Percentiles rank a stretch among this genome's conserved stretches.
phyloP scores from a whole-genome alignment of 2,888 invertebrate species.

The Melolontha melolontha region DNA sequence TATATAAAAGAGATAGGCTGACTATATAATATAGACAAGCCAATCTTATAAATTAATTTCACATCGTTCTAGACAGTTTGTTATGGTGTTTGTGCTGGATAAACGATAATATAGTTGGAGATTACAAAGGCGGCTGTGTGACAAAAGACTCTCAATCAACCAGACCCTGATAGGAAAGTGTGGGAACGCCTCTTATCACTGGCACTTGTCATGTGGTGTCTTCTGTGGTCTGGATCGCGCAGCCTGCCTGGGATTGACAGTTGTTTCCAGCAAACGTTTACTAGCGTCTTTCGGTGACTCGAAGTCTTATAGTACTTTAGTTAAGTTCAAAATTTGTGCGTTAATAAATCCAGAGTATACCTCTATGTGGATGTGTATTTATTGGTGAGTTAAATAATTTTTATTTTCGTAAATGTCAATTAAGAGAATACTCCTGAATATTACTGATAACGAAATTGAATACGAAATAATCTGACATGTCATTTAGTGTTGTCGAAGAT shows the following conservation, averaged over 20 bases:
- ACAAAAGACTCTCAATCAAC: slow-evolving; percentile 47
- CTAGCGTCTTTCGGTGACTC: not conserved
- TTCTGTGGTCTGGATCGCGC: slow-evolving; percentile 47
- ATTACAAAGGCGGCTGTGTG: slow-evolving; percentile 49
- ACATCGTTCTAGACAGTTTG: slow-evolving; percentile 2
- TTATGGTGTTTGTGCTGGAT: slow-evolving; percentile 8
- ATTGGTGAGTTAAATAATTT: no score
- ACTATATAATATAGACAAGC: no score
- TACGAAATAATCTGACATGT: no score
- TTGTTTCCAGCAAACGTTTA: slow-evolving; percentile 12
- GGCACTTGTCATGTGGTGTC: slow-evolving; percentile 54
- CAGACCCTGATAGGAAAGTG: slow-evolving; percentile 50
- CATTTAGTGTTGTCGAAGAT: no score
- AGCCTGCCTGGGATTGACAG: slow-evolving; percentile 33
- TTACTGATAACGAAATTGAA: no score
- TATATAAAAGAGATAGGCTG: no score
- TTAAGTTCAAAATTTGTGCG: no score
- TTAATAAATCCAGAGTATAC: no score
- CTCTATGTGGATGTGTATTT: no score
- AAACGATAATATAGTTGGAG: slow-evolving; percentile 45
- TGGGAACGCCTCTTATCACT: slow-evolving; percentile 52
- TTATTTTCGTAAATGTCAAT: no score
- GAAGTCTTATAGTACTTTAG: not conserved
- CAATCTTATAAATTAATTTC: slow-evolving; percentile 1
- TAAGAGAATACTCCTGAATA: no score